Conservation (phyloP, 2,797 vertebrate genomes). For the Enteromius trimaculatus region DNA sequence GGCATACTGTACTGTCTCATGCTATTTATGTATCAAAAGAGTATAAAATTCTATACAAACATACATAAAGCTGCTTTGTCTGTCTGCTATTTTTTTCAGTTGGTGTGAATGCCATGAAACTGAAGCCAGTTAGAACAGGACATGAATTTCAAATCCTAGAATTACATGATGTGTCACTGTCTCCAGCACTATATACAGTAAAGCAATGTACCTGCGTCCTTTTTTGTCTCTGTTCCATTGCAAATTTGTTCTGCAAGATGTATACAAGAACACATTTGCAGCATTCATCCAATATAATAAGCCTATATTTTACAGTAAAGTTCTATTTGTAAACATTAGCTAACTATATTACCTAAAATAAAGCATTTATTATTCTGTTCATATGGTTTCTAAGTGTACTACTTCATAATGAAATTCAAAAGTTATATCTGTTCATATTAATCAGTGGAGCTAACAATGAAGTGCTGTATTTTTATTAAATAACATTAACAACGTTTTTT, state of each 20-base stretch:
- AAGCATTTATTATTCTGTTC: background rate
- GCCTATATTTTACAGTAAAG: background rate
- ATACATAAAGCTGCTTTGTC: background rate
- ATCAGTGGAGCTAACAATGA: background rate
- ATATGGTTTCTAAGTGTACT: background rate
- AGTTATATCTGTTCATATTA: background rate
- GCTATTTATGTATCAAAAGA: background rate
- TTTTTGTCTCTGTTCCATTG: background rate
- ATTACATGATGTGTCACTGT: background rate
- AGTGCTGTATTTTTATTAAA: background rate
- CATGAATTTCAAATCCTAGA: background rate
- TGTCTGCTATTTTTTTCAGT: constrained; percentile 8
- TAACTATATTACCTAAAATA: background rate
- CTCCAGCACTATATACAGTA: background rate
- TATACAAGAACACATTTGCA: background rate
- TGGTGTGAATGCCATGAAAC: background rate
- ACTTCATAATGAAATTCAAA: background rate
- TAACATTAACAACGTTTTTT: background rate
- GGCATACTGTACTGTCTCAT: constrained; percentile 14
- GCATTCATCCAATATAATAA: background rate
- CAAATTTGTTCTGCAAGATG: background rate
- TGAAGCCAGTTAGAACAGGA: background rate
- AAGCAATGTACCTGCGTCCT: background rate
- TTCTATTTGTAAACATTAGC: background rate
- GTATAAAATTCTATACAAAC: background rate